A percentile compares a stretch with the other conserved stretches of the same genome.
phyloP scores from a whole-genome alignment of 2,797 vertebrate species.

The Parambassis ranga region DNA sequence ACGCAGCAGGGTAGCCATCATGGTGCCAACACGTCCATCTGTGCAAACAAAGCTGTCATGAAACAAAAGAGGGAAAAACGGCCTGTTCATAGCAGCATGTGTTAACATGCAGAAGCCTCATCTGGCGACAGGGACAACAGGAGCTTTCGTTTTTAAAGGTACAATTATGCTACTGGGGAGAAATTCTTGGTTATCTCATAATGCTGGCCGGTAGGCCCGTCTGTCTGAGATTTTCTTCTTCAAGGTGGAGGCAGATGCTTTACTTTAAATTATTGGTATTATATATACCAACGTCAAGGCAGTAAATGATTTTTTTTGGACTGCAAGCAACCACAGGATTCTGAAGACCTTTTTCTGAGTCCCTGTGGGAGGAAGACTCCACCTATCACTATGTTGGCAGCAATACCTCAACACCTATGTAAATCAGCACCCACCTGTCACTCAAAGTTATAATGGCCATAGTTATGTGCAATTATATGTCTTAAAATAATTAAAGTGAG shows the following conservation, averaged over 20 bases:
- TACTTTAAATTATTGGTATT: too few species aligned
- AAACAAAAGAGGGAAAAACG: neutral
- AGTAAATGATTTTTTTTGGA: too few species aligned
- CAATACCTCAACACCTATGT: too few species aligned
- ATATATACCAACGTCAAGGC: too few species aligned
- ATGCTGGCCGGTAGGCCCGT: conserved; percentile 34
- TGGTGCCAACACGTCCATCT: conserved; percentile 16
- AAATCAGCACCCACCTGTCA: too few species aligned
- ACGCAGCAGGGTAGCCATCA: conserved; percentile 7
- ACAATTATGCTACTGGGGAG: conserved; percentile 43
- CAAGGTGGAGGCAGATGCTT: conserved; percentile 41
- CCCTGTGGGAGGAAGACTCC: too few species aligned
- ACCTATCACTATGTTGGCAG: too few species aligned
- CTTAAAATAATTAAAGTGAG: too few species aligned
- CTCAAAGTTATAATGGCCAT: too few species aligned
- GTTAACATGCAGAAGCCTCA: conserved; percentile 17
- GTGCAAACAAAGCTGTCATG: conserved; percentile 23
- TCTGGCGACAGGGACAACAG: conserved; percentile 23
- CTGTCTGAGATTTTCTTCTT: conserved; percentile 30
- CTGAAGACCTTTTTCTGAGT: too few species aligned
- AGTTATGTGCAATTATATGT: too few species aligned
- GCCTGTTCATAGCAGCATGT: neutral
- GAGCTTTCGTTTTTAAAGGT: conserved; percentile 42
- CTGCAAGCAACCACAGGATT: too few species aligned
- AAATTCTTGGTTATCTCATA: conserved; percentile 57